Percentiles rank a stretch among this genome's conserved stretches.
Evolutionary conservation across 2,888 invertebrate genomes (phyloP).

Genomic region (Aphidoletes aphidimyza): DNA sequence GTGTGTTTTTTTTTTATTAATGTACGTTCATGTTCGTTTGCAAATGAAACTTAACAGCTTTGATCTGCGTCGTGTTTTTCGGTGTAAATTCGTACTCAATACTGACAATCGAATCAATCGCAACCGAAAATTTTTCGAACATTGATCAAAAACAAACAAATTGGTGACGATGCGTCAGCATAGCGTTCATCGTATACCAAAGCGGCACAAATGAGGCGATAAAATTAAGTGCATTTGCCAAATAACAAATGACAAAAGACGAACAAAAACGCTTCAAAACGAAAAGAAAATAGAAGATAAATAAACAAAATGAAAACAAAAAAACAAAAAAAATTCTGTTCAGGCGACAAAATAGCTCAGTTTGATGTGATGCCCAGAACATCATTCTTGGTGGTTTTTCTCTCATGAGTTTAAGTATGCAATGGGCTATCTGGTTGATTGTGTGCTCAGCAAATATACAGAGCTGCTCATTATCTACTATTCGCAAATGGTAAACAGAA

Average conservation of each 20-base stretch:
- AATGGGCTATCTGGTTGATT: neutral
- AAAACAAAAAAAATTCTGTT: too few species aligned
- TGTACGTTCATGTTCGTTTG: neutral
- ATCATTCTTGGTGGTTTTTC: neutral
- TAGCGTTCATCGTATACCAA: neutral
- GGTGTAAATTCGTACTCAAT: neutral
- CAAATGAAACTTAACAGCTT: neutral
- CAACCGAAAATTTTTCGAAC: neutral
- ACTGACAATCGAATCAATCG: constrained; percentile 39
- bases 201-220: neutral
- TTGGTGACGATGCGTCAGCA: neutral
- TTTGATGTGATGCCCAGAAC: too few species aligned
- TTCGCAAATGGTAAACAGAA: constrained; percentile 13
- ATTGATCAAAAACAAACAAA: neutral
- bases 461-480: neutral
- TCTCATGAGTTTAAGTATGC: too few species aligned
- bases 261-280: neutral
- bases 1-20: neutral
- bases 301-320: too few species aligned
- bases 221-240: neutral
- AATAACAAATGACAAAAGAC: neutral
- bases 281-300: too few species aligned
- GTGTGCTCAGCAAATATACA: neutral
- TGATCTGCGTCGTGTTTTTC: neutral
- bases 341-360: too few species aligned